These are phyloP conservation scores for Austrolebias charrua DNA, from an alignment of 2,797 vertebrate species.

Conservation along the genomic window DNA sequence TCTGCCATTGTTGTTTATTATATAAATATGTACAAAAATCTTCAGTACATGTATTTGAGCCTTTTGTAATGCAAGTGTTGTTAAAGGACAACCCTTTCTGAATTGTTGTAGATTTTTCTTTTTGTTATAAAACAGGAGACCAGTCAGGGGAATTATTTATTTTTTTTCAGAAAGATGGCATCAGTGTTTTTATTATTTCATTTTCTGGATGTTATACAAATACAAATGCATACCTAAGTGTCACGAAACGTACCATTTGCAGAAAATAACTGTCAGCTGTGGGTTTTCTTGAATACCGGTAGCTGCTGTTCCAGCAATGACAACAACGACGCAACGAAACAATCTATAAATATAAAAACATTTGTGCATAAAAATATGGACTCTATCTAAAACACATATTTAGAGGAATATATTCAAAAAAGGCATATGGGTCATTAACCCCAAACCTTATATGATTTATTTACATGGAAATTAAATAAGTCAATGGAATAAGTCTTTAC, in stretches of 20 bases:
- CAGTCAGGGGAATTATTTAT: too few species aligned
- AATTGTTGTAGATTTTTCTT: too few species aligned
- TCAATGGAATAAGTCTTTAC: too few species aligned
- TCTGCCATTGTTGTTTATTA: too few species aligned
- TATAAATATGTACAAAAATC: too few species aligned
- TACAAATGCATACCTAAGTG: background rate
- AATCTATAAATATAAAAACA: background rate
- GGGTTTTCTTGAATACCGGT: conserved; percentile 7
- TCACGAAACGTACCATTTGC: background rate
- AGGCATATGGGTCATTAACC: background rate
- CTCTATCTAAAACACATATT: background rate
- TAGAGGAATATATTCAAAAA: background rate
- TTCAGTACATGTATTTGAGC: too few species aligned
- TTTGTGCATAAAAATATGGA: conserved; percentile 4
- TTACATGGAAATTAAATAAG: too few species aligned
- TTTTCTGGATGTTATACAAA: background rate
- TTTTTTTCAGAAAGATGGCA: too few species aligned
- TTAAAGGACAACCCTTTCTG: too few species aligned
- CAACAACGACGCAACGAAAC: background rate
- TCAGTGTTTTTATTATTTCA: background rate
- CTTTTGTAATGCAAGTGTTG: too few species aligned
- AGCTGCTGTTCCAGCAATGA: conserved; percentile 6
- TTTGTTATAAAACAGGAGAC: too few species aligned
- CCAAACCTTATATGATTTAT: too few species aligned
- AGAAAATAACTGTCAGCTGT: background rate